Evolutionary conservation across 1,140 invertebrate genomes (phyloP).

Genomic region (Formica exsecta): DNA sequence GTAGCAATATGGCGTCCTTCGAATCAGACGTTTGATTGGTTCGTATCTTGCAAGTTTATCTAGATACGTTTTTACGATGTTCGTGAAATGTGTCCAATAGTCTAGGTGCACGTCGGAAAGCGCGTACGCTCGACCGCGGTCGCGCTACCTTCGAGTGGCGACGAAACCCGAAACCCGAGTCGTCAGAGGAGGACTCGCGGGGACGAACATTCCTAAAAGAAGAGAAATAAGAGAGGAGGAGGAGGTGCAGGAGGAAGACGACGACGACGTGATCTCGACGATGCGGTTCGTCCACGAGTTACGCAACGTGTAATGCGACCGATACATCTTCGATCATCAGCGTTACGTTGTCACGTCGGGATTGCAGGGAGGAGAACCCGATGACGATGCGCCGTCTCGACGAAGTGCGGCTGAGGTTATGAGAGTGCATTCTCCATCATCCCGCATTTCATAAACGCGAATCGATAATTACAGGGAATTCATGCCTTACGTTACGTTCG

Average conservation of each 20-base stretch:
- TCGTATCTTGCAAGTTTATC: too few relatives aligned
- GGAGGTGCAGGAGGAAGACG: not conserved
- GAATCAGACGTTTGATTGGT: too few relatives aligned
- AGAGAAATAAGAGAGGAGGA: too few relatives aligned
- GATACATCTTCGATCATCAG: not conserved
- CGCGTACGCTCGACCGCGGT: not conserved
- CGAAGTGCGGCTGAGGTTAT: not conserved
- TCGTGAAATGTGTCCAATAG: not conserved
- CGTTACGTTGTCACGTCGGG: too few relatives aligned
- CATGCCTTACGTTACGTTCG: not conserved
- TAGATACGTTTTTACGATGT: not conserved
- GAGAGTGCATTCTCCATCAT: not conserved
- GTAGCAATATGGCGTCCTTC: too few relatives aligned
- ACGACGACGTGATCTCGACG: not conserved
- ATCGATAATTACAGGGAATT: not conserved
- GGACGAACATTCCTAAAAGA: not conserved
- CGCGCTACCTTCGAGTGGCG: slow-evolving; percentile 30
- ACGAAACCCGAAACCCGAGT: not conserved
- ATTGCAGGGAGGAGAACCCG: not conserved
- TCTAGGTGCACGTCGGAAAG: slow-evolving; percentile 5
- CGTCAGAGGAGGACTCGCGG: not conserved
- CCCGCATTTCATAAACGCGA: not conserved
- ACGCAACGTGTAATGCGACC: slow-evolving; percentile 37
- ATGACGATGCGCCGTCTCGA: not conserved
- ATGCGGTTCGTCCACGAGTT: slow-evolving; percentile 1